These are phyloP conservation scores for Drosophila kurseongensis DNA, from an alignment of 1,140 invertebrate species.

Conservation along the genomic window DNA sequence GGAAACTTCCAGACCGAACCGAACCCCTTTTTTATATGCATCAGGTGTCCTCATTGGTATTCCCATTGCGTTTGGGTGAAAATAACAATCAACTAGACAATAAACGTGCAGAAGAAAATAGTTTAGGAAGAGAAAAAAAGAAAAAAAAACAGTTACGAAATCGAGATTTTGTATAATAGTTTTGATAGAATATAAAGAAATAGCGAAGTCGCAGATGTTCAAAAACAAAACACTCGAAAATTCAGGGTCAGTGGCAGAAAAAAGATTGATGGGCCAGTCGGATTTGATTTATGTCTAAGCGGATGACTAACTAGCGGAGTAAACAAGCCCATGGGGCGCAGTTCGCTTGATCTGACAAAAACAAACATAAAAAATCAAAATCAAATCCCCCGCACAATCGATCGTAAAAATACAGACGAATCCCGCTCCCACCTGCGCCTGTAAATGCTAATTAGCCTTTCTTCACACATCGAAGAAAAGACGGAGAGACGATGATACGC, in stretches of 20 bases:
- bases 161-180: constrained; percentile 58
- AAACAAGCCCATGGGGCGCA: constrained; percentile 38
- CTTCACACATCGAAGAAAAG: constrained; percentile 48
- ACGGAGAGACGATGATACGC: constrained; percentile 10
- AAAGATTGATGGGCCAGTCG: constrained; percentile 47
- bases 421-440: constrained; percentile 53
- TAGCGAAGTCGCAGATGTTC: constrained; percentile 16
- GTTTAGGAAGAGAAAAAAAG: constrained; percentile 2
- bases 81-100: constrained; percentile 70
- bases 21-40: constrained; percentile 54
- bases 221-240: constrained; percentile 19
- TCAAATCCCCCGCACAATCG: constrained; percentile 35
- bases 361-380: constrained; percentile 22
- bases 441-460: constrained; percentile 75
- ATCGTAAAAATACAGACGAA: constrained; percentile 16
- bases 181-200: constrained; percentile 23
- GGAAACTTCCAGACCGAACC: constrained; percentile 29
- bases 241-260: constrained; percentile 60
- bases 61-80: constrained; percentile 63
- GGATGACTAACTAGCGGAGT: constrained; percentile 46
- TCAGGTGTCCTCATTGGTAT: constrained; percentile 50
- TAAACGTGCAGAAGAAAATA: constrained; percentile 35
- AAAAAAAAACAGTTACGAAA: constrained; percentile 72
- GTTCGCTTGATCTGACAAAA: not conserved
- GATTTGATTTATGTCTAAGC: constrained; percentile 43